Base-by-base conservation (phyloP, 2,888 invertebrate genomes). In the Steinernema carpocapsae region DNA sequence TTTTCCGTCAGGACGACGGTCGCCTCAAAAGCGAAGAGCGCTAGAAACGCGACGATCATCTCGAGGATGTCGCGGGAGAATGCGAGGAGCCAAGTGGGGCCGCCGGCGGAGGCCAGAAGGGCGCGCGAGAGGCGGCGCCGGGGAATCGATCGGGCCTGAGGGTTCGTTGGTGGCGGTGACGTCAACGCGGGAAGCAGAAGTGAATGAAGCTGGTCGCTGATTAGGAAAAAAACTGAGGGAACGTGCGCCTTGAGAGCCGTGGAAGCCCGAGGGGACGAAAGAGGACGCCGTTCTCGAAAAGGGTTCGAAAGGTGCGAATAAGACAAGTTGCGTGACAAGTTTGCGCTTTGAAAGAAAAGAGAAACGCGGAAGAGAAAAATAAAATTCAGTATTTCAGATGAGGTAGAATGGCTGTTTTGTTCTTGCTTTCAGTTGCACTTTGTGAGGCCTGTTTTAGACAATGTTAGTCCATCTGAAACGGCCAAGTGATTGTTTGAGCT, bases 1-100 rank as follows among this genome's bases (percentile, higher is more conserved):
- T 64, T 64, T 32, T 64, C 64, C 17, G 64, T 7, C 6, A 19
- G 56, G 56, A 48, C 48, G 48, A 48, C 48, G 4, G 26, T 56
- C 56, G 64, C 64, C 32, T 26, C 12, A 29, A 64, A 32, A 32
- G 64, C 64, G 64, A 64, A 29, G 64, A 64, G 32, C 64, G 64
- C 64, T 26, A 64, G 64, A 14, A 64, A 64, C 32, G 64, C 64
- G 64, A 32, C 64, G 64, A 64, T 64, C 64, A 64, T 64, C 32
- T 32, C 64, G 52, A 52, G 22, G 52, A 22, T 22, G 52, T 52
- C 52, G 52, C 52, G 19, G 52, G 52, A 52, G 52, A 64, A 64
- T 64, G 64, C 64, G 26, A 64, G 32, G 29, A 32, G 64, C 48
- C 19, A 14, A 19, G n/a, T 48, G 19, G 17, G 19, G 19, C n/a